These are phyloP conservation scores for Chironomus tentans DNA, from an alignment of 2,888 invertebrate genomes.

Conservation along the genomic window DNA sequence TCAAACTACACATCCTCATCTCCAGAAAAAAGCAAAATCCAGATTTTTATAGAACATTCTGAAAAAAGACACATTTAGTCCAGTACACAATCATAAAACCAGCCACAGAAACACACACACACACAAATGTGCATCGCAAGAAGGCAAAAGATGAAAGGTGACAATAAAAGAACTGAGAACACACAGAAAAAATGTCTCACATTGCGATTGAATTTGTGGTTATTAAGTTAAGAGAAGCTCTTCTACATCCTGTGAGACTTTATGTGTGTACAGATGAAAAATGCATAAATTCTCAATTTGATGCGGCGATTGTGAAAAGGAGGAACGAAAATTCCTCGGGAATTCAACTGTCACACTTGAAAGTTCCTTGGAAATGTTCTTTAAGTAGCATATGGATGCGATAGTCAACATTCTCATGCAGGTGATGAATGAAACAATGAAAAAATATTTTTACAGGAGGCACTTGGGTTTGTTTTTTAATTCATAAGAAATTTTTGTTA, in stretches of 20 bases:
- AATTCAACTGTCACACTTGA: not conserved
- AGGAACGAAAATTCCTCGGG: not conserved
- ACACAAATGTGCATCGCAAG: not conserved
- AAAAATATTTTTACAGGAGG: too few species aligned
- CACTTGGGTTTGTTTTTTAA: too few species aligned
- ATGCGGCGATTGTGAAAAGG: not conserved
- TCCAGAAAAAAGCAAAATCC: too few species aligned
- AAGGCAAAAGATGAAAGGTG: conserved; percentile 21
- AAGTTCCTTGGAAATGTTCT: not conserved
- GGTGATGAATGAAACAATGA: not conserved
- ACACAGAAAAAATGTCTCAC: not conserved
- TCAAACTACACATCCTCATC: too few species aligned
- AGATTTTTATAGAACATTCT: not conserved
- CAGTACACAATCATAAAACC: not conserved
- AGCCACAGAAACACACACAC: not conserved
- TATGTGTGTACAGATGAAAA: not conserved
- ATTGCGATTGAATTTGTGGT: not conserved
- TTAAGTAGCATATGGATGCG: not conserved
- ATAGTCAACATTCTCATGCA: not conserved
- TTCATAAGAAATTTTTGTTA: too few species aligned
- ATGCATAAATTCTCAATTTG: not conserved
- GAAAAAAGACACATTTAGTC: not conserved
- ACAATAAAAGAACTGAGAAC: conserved; percentile 2
- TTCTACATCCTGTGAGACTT: not conserved
- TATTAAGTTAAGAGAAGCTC: not conserved